Evolutionary conservation across 2,888 invertebrate species (phyloP).

Genomic region (Aspidiotus rigidus): DNA sequence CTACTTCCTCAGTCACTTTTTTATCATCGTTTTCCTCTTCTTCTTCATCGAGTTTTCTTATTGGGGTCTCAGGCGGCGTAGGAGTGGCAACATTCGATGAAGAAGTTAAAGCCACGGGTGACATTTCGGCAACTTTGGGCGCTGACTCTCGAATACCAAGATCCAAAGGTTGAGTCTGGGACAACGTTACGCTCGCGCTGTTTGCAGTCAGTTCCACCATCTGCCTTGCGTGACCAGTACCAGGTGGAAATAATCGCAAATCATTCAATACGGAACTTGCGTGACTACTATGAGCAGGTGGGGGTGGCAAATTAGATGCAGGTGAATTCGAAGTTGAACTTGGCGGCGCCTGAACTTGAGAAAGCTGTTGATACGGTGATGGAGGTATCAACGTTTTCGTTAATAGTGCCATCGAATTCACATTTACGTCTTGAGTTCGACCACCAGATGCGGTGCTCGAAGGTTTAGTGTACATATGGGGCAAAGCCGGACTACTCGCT

Average conservation of each 20-base stretch:
- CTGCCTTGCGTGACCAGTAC: not conserved
- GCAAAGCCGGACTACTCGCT: conserved; percentile 69
- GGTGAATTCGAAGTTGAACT: conserved; percentile 32
- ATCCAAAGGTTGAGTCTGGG: conserved; percentile 68
- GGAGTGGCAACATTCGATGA: not conserved
- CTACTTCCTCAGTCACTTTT: not conserved
- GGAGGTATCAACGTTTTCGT: conserved; percentile 50
- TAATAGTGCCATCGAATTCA: conserved; percentile 49
- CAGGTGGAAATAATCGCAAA: not conserved
- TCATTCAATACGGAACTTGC: conserved; percentile 33
- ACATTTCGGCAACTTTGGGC: not conserved
- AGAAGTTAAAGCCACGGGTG: not conserved
- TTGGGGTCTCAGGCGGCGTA: not conserved
- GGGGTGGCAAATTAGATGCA: conserved; percentile 42
- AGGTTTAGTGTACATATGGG: conserved; percentile 62
- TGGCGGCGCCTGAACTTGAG: conserved; percentile 44
- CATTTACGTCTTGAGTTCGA: conserved; percentile 43
- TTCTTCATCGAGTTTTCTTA: not conserved
- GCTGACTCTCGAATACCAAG: conserved; percentile 50
- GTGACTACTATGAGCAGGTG: conserved; percentile 47
- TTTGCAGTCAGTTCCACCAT: not conserved
- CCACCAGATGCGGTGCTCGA: conserved; percentile 52
- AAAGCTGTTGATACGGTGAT: conserved; percentile 49
- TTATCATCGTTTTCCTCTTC: not conserved
- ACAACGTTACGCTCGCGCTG: not conserved